Base-by-base conservation (phyloP, 2,797 vertebrate genomes). In the Gephyroberyx darwinii region DNA sequence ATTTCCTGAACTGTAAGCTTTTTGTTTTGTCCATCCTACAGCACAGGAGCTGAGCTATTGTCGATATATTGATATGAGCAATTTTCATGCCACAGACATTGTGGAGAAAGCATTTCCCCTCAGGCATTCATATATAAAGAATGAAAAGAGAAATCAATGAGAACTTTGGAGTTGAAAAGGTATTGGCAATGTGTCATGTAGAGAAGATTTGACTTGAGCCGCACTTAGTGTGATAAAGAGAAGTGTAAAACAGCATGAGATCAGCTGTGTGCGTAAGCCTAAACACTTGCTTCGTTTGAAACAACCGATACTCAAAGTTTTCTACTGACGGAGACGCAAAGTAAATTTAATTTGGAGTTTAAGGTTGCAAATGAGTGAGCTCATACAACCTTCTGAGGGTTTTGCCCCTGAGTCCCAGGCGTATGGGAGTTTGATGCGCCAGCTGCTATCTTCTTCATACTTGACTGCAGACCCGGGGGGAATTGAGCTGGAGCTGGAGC, bases 371-470 rank as follows among this genome's bases (percentile, higher is more conserved):
- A 78, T 71, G 69, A 41, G 47, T 52, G 56, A 76, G 64, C 76
- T 78, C 22, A 5, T 14, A 35, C 50, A 77, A 72, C 66, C 83
- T 84, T 78, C 30, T 7, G 4, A 61, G 76, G 69, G 59, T 55
- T 77, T 41, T 75, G 75, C 76, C 87, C 84, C 12, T 9, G 75
- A 85, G 87, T 85, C 84, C 71, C 72, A 47, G 65, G 75, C 60
- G 74, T 74, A 69, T 16, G 45, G 78, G 65, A 77, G 31, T 51
- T 57, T 62, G 79, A 82, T 81, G 60, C 41, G 81, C 76, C 90
- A 88, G 87, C 86, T 91, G 88, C 83, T 86, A 67, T 82, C 83
- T 83, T 61, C 77, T 89, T 88, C 88, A 86, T 84, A 78, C 70
- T 81, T 82, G 72, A 89, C 82, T 89, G 85, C 73, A 82, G 78